These are phyloP conservation scores for Zaprionus ornatus DNA, from an alignment of 1,140 invertebrate genomes.

Conservation along the genomic window DNA sequence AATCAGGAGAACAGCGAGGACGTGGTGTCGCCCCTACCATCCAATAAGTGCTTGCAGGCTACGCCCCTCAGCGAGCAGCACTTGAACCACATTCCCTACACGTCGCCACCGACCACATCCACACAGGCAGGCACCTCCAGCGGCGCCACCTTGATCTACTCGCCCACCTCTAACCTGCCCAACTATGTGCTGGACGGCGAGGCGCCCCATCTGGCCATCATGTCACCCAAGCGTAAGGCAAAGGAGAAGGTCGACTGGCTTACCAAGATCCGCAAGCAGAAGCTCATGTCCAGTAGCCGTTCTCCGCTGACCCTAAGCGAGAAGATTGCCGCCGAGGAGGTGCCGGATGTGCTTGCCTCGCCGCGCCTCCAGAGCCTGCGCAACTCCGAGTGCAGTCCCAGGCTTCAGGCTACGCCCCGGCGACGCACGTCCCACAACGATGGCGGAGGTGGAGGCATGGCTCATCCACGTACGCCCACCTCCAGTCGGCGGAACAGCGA, in stretches of 20 bases:
- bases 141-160: conserved; percentile 82
- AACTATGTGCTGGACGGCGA: conserved; percentile 90
- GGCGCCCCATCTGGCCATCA: conserved; percentile 89
- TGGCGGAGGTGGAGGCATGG: conserved; percentile 4
- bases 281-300: conserved; percentile 70
- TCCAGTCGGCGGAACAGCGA: conserved; percentile 80
- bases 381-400: conserved; percentile 71
- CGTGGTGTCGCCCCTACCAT: conserved; percentile 40
- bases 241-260: conserved; percentile 89
- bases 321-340: conserved; percentile 62
- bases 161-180: conserved; percentile 90
- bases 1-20: conserved; percentile 67
- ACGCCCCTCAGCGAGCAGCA: conserved; percentile 71
- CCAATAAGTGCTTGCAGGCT: conserved; percentile 29
- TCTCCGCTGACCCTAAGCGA: conserved; percentile 57
- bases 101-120: conserved; percentile 68
- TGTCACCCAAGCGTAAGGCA: conserved; percentile 87
- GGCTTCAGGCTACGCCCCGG: conserved; percentile 54
- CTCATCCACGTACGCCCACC: conserved; percentile 68
- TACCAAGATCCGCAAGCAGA: conserved; percentile 88
- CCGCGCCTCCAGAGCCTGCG: conserved; percentile 72
- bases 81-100: conserved; percentile 57
- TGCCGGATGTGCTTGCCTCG: conserved; percentile 59
- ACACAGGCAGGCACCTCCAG: conserved; percentile 19
- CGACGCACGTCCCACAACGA: conserved; percentile 67